These are phyloP conservation scores for Diplogasteroides magnus DNA, from an alignment of 1,140 invertebrate species.

Conservation along the genomic window DNA sequence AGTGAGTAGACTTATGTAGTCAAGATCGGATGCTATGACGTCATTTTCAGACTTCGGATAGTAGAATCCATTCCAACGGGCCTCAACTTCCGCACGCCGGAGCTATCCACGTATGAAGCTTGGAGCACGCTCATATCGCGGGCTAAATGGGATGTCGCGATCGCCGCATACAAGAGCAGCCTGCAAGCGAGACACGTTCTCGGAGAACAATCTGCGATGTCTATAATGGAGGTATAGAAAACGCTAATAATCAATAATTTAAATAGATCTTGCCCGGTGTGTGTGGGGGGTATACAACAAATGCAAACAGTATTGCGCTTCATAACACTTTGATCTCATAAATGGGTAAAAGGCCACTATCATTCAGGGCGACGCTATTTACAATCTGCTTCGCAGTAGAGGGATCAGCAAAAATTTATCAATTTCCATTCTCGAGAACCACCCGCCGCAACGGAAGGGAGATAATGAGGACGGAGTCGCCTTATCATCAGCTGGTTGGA, in stretches of 20 bases:
- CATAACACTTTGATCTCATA: no score
- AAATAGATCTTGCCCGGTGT: no score
- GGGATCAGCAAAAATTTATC: conserved; percentile 35
- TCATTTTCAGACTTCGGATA: conserved; percentile 40
- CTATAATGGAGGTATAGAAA: conserved; percentile 38
- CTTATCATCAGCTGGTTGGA: neutral
- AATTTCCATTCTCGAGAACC: conserved; percentile 51
- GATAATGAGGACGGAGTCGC: conserved; percentile 47
- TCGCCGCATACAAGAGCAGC: conserved; percentile 53
- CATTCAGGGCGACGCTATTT: conserved; percentile 46
- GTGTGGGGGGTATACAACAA: no score
- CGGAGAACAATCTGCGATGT: conserved; percentile 30
- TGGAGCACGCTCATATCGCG: conserved; percentile 40
- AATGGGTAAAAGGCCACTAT: neutral
- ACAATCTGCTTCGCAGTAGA: conserved; percentile 30
- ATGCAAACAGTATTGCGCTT: no score
- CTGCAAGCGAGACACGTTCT: conserved; percentile 50
- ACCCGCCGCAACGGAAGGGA: conserved; percentile 51
- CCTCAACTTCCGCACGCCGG: conserved; percentile 35
- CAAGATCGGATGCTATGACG: neutral
- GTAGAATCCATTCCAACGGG: conserved; percentile 52
- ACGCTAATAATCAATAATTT: no score
- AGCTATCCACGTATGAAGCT: conserved; percentile 40
- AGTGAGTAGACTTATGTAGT: neutral
- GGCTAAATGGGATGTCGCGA: conserved; percentile 39